These are phyloP conservation scores for Nanorana parkeri DNA, from an alignment of 2,113 vertebrate species.

Conservation along the genomic window DNA sequence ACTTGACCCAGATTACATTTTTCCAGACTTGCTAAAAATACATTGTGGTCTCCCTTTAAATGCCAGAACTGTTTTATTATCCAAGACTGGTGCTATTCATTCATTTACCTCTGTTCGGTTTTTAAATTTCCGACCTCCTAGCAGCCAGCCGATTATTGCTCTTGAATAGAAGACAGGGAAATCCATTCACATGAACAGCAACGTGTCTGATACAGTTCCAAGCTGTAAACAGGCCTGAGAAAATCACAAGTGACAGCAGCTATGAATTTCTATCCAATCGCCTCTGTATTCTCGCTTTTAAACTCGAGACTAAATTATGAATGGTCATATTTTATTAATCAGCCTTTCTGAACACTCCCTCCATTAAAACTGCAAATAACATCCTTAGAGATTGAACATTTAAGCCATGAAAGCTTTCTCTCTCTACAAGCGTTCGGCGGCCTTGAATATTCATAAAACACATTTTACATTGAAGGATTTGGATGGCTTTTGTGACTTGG, in stretches of 20 bases:
- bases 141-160: conserved; percentile 31
- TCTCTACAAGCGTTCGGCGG: background rate
- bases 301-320: conserved; percentile 41
- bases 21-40: too few relatives aligned
- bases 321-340: conserved; percentile 56
- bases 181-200: conserved; percentile 22
- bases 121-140: background rate
- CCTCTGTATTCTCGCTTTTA: conserved; percentile 38
- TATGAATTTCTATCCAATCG: conserved; percentile 42
- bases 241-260: conserved; percentile 46
- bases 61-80: too few relatives aligned
- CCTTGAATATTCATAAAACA: background rate
- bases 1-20: too few relatives aligned
- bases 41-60: too few relatives aligned
- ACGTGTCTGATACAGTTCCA: conserved; percentile 25
- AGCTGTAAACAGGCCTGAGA: background rate
- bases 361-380: conserved; percentile 39
- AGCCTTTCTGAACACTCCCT: conserved; percentile 44
- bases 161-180: background rate
- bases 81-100: too few relatives aligned
- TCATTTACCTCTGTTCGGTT: background rate
- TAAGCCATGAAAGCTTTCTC: conserved; percentile 33
- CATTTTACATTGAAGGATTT: conserved; percentile 14
- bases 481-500: conserved; percentile 2
- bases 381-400: conserved; percentile 26